Evolutionary conservation across 2,797 vertebrate species (phyloP), one percentile per base, ranked within the genome.

Genomic region (Pantherophis vulpinus): DNA sequence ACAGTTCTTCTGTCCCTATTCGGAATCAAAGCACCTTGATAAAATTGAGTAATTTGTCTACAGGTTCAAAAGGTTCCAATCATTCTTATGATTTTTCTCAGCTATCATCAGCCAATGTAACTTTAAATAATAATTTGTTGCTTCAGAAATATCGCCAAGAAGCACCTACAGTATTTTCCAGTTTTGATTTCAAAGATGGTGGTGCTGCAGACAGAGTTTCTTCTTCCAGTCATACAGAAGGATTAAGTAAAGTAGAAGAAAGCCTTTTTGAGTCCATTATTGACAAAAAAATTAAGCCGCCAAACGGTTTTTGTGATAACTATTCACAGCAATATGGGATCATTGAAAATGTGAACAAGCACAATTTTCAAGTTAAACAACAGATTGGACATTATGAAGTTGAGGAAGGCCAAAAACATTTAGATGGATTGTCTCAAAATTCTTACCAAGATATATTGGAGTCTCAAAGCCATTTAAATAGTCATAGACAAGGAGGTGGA

Each of bases 281-380:
- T 89, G 98, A 98, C 91, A 98, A 98, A 95, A 98, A 96, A 95
- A 94, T 97, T 89, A 98, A 98, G 96, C 97, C 97, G 94, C 94
- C 93, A 92, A 96, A 97, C 59, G 94, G 97, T 93, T 97, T 97
- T 92, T 97, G 96, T 94, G 98, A 98, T 91, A 96, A 90, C 91
- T 97, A 96, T 37, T 95, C 97, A 87, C 87, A 97, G 95, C 97
- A 97, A 94, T 97, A 97, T 88, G 97, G 97, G 90, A 93, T 97
- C 93, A 83, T 90, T 92, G 98, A 97, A 93, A 97, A 92, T 87
- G 79, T 95, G 94, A 98, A 96, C 92, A 98, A 98, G 60, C 95
- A 96, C 92, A 94, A 95, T 95, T 96, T 97, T 87, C 97, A 97
- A 90, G 92, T 94, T 94, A 98, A 97, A 95, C 94, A 94, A 0